Conservation (phyloP, 2,797 vertebrate genomes). For the Silurus aristotelis region DNA sequence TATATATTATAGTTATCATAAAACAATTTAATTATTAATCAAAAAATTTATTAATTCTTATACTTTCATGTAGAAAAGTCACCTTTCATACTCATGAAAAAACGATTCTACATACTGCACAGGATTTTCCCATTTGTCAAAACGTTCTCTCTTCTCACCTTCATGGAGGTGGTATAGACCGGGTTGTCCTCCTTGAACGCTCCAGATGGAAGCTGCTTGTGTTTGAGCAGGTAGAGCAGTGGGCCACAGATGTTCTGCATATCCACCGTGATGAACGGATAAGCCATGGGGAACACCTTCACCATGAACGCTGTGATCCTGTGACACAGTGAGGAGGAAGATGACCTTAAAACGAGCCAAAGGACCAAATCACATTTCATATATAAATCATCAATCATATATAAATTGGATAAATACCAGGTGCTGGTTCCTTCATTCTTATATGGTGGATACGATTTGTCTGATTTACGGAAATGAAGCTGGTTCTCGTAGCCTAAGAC, state of each 20-base stretch:
- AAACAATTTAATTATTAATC: neutral
- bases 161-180: slow-evolving; percentile 72
- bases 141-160: slow-evolving; percentile 54
- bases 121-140: neutral
- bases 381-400: slow-evolving; percentile 14
- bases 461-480: slow-evolving; percentile 73
- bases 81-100: too few species aligned
- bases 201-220: slow-evolving; percentile 71
- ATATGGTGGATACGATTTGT: slow-evolving; percentile 83
- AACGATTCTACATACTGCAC: neutral
- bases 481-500: slow-evolving; percentile 83
- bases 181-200: slow-evolving; percentile 80
- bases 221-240: slow-evolving; percentile 79
- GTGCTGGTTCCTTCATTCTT: slow-evolving; percentile 74
- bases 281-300: slow-evolving; percentile 23
- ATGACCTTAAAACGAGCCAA: neutral
- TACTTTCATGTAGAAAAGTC: too few species aligned
- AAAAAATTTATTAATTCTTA: too few species aligned
- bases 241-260: slow-evolving; percentile 78
- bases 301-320: slow-evolving; percentile 25
- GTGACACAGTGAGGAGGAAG: neutral
- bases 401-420: slow-evolving; percentile 77
- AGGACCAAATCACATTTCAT: too few species aligned
- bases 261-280: slow-evolving; percentile 61
- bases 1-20: neutral